Conservation (phyloP, 2,797 vertebrate species). For the Mormyrus hasselquistii region DNA sequence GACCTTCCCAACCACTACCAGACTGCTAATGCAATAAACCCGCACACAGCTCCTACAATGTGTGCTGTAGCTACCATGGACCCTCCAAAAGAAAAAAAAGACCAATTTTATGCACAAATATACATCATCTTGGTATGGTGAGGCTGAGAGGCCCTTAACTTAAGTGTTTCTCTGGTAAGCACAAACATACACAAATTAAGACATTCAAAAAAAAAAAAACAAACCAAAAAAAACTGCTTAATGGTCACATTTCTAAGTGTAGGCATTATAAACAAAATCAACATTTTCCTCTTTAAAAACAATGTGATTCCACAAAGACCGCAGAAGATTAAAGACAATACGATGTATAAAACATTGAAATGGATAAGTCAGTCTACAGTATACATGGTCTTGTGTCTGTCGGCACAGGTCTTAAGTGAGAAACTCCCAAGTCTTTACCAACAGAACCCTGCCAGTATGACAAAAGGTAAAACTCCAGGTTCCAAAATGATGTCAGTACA, state of each 20-base stretch:
- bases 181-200: neutral
- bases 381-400: slow-evolving; percentile 37
- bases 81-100: neutral
- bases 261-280: neutral
- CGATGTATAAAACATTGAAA: slow-evolving; percentile 42
- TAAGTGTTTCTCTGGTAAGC: neutral
- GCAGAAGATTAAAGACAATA: slow-evolving; percentile 45
- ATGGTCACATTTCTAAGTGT: neutral
- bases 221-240: neutral
- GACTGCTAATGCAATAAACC: neutral
- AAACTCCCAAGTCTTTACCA: slow-evolving; percentile 32
- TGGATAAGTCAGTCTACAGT: slow-evolving; percentile 39
- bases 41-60: neutral
- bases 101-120: neutral
- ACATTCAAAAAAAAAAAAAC: neutral
- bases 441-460: neutral
- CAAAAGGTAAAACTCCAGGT: slow-evolving; percentile 33
- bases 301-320: slow-evolving; percentile 33
- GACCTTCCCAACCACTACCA: neutral
- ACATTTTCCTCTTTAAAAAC: neutral
- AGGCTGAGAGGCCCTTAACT: neutral
- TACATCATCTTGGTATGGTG: neutral
- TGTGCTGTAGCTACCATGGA: neutral
- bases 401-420: slow-evolving; percentile 34
- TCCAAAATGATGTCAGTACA: slow-evolving; percentile 36